A percentile compares a stretch with the other conserved stretches of the same genome.
Conservation (phyloP, 1,140 invertebrate genomes). For the Drosophila ambigua region DNA sequence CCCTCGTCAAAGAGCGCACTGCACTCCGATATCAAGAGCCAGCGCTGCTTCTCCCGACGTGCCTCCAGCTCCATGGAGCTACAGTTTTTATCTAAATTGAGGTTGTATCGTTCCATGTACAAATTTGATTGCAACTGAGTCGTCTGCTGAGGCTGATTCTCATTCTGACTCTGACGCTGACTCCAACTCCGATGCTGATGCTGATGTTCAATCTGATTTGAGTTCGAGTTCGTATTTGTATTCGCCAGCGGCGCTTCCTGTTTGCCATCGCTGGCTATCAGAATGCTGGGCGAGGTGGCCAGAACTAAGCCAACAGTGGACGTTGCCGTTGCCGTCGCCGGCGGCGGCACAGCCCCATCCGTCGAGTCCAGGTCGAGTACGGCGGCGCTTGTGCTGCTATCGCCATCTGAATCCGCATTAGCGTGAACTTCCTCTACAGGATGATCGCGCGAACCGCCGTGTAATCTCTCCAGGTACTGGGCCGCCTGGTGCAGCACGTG, state of each 20-base stretch:
- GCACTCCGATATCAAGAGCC: slow-evolving; percentile 83
- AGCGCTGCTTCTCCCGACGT: slow-evolving; percentile 80
- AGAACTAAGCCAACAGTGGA: neutral
- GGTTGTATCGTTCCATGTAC: slow-evolving; percentile 83
- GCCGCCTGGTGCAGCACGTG: slow-evolving; percentile 77
- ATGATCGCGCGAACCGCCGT: slow-evolving; percentile 63
- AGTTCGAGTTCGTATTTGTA: slow-evolving; percentile 20
- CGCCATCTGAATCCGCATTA: slow-evolving; percentile 18
- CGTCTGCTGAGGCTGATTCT: slow-evolving; percentile 46
- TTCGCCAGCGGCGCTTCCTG: slow-evolving; percentile 48
- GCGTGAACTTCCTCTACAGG: slow-evolving; percentile 4
- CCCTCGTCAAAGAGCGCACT: slow-evolving; percentile 81
- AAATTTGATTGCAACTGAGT: slow-evolving; percentile 65
- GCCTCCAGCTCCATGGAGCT: slow-evolving; percentile 84
- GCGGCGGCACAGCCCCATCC: slow-evolving; percentile 17
- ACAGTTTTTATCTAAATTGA: slow-evolving; percentile 84
- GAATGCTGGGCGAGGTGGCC: slow-evolving; percentile 67
- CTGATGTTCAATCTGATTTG: neutral
- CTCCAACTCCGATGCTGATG: slow-evolving; percentile 4
- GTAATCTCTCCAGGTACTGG: slow-evolving; percentile 77
- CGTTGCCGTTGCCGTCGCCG: slow-evolving; percentile 3
- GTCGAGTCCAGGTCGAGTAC: slow-evolving; percentile 48
- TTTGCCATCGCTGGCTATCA: slow-evolving; percentile 55
- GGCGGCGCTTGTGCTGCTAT: slow-evolving; percentile 26
- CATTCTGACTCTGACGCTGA: slow-evolving; percentile 17